Conservation (phyloP, 2,888 invertebrate genomes). For the Sicus ferrugineus region DNA sequence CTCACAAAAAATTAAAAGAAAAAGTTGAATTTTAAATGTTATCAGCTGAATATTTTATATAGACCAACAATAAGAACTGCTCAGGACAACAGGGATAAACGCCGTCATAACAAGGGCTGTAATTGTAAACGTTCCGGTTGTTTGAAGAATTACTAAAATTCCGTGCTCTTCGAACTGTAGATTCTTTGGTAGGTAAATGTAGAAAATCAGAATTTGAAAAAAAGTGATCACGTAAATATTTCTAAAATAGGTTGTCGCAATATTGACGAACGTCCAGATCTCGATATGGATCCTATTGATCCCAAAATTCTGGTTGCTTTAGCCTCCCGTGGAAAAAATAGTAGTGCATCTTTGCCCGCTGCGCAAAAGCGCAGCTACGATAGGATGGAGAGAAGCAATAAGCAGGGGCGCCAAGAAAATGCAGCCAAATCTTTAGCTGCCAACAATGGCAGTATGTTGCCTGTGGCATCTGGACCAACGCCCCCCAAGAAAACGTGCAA, state of each 20-base stretch:
- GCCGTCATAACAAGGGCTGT: constrained; percentile 97
- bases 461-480: not conserved
- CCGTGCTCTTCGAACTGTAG: constrained; percentile 96
- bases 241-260: constrained; percentile 84
- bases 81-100: constrained; percentile 77
- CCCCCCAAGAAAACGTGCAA: constrained; percentile 75
- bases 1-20: too few species aligned
- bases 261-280: constrained; percentile 79
- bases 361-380: constrained; percentile 45
- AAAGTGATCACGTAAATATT: not conserved
- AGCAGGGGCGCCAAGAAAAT: constrained; percentile 16
- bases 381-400: constrained; percentile 39
- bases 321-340: constrained; percentile 13
- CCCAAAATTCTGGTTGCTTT: constrained; percentile 42
- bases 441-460: constrained; percentile 19
- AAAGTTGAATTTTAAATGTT: too few species aligned
- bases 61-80: constrained; percentile 96
- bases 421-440: constrained; percentile 19
- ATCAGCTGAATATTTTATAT: too few species aligned
- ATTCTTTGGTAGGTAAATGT: constrained; percentile 71
- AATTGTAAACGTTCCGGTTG: constrained; percentile 98
- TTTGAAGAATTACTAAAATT: constrained; percentile 98
- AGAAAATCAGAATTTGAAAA: not conserved
- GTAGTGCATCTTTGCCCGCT: constrained; percentile 2
- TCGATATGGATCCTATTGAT: constrained; percentile 60